Base-by-base conservation (phyloP, 2,113 vertebrate species). In the Barbus barbus region DNA sequence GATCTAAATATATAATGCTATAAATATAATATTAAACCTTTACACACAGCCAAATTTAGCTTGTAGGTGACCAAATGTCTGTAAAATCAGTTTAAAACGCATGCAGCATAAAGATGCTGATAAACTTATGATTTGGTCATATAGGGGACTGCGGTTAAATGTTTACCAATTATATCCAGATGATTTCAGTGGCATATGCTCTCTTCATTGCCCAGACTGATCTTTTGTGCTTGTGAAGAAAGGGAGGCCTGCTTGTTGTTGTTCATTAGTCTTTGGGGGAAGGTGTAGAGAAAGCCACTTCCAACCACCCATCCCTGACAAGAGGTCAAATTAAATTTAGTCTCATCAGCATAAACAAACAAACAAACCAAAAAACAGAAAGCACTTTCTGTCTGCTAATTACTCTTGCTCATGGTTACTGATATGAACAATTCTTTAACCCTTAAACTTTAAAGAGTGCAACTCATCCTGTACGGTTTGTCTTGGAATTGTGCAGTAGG, bases 181-280 rank as follows among this genome's bases (percentile, higher is more conserved):
- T 78, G 83, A 80, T 81, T 91, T n/a, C 51, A 87, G 89, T 90
- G 89, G 92, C 91, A 93, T 94, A 91, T 93, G 91, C 36, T 41
- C 63, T 83, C 76, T 81, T 74, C 24, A 9, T 44, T 13, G 16
- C 31, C 36, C 53, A 85, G 74, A 77, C 83, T 77, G 76, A 71
- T 53, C 83, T 86, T 91, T 93, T 92, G 90, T 94, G 89, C 78
- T 88, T 90, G 84, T 89, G 53, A 78, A 87, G 58, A 83, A 76
- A 82, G 56, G 86, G 78, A 78, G 67, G 31, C 26, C 69, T 9
- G 58, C n/a, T 53, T 73, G 72, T 74, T 85, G 44, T 83, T 63
- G 24, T 84, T 58, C 65, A 83, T 48, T 73, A 46, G 46, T 58
- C 20, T 79, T 65, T 26, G 73, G 65, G 67, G 31, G 79, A 69